Base-by-base conservation (phyloP, 2,113 vertebrate species). In the Vidua chalybeata region DNA sequence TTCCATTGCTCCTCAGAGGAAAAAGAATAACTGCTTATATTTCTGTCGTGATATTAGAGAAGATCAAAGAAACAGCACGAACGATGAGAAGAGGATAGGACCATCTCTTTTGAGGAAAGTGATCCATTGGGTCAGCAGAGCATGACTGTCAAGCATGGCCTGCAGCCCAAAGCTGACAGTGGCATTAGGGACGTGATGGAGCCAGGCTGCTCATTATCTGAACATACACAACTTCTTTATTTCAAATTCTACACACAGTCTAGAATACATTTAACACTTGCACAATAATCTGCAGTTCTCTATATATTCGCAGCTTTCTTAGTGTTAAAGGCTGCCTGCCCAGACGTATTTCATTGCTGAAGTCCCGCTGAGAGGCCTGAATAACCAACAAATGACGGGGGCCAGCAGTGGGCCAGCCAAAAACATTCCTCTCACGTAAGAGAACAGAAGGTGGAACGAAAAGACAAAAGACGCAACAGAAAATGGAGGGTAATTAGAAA, bases 171-270 rank as follows among this genome's bases (percentile, higher is more conserved):
- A 85, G 41, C 63, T 76, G 67, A 45, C 46, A 26, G 10, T 10
- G 54, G 56, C 7, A 1, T 39, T 43, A 62, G 0, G 1, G 39
- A 75, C 2, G 4, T 3, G 2, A 43, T 24, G 11, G 21, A 75
- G 74, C 35, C 61, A 41, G 43, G 82, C 9, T 35, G 37, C 10
- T 91, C 69, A 18, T n/a, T 51, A 75, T 24, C 75, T 61, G 45
- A 88, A 46, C 49, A 59, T 15, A 82, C 6, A 79, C 66, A 64
- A 49, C 13, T 54, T 66, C 69, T 74, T 81, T 33, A 59, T 59
- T 74, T 6, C 1, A 39, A 72, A 93, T 79, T 48, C 85, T 68
- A n/a, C 24, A 48, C 46, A 37, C 37, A 71, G 69, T 58, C 55
- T 74, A 85, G 67, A 93, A 37, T 49, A 62, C 12, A 2, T 35